Evolutionary conservation across 2,113 vertebrate genomes (phyloP).

Genomic region (Circaetus cinerascens): DNA sequence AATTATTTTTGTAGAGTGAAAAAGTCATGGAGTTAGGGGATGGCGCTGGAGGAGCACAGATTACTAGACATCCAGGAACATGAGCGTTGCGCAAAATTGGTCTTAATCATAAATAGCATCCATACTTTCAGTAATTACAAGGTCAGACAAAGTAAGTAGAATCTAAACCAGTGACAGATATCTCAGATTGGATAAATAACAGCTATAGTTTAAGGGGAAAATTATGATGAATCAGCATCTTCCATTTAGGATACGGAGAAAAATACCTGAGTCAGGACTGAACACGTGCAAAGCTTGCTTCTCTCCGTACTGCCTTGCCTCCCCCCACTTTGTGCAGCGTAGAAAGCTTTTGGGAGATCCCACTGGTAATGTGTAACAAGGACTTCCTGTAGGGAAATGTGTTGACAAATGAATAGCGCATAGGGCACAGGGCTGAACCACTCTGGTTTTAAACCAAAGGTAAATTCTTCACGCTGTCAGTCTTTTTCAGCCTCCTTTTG

Average conservation of each 20-base stretch:
- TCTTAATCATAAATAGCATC: neutral
- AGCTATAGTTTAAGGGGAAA: neutral
- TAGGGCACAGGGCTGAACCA: neutral
- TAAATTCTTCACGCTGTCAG: neutral
- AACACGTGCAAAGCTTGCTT: neutral
- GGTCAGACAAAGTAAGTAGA: neutral
- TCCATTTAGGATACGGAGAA: neutral
- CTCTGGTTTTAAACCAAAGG: neutral
- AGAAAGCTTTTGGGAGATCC: neutral
- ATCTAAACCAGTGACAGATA: neutral
- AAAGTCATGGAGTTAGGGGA: neutral
- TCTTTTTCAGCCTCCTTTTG: neutral
- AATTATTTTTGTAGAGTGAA: conserved; percentile 4
- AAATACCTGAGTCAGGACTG: neutral
- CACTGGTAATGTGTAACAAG: neutral
- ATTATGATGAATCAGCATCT: neutral
- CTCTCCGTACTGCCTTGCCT: neutral
- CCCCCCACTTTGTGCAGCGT: neutral
- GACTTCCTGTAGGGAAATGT: neutral
- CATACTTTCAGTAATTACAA: neutral
- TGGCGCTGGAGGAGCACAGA: neutral
- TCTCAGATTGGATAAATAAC: neutral
- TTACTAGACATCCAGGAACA: neutral
- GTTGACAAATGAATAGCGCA: neutral
- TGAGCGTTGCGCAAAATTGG: neutral